Evolutionary conservation across 1,140 invertebrate genomes (phyloP), one percentile per base, ranked within the genome.

Genomic region (Penaeus indicus): DNA sequence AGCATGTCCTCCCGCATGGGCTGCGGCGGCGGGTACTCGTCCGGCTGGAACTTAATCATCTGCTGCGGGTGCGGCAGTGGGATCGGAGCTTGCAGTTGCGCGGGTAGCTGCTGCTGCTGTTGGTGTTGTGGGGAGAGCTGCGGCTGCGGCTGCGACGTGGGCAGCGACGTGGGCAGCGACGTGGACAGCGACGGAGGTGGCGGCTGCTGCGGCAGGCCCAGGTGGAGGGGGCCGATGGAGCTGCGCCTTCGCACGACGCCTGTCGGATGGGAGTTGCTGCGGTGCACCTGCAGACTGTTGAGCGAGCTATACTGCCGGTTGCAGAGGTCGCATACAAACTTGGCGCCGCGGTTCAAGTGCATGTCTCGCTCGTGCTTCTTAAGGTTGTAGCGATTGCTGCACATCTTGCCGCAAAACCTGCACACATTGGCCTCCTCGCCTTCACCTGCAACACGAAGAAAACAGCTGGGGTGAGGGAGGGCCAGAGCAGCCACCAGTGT

Each of bases 341-440:
- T 93, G 90, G 81, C 82, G 80, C 90, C 90, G 5, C 87, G 78
- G 90, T 91, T 91, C 81, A 91, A 82, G 93, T 97, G 96, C 93
- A 97, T 96, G 61, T 97, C 95, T 92, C 96, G 97, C 94, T 97
- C 97, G 95, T 97, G 97, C 91, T 96, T 97, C 84, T 96, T 97
- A 90, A 97, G 94, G 86, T 96, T 97, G 94, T 97, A 97, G 94
- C 97, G 97, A 91, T 96, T 97, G 92, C 97, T 94, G 93, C 97
- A 97, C 80, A 95, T 94, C 91, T 96, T 95, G 92, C 97, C 96
- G 92, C 96, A 97, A 94, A 97, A 97, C 93, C 97, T 96, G 93
- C 96, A 97, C 90, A 97, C 96, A 93, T 97, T 90, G 64, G 86
- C 84, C 79, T 91, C 89, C 84, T 89, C 87, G 79, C 87, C 89